Base-by-base conservation (phyloP, 2,888 invertebrate genomes). In the Protophormia terraenovae region DNA sequence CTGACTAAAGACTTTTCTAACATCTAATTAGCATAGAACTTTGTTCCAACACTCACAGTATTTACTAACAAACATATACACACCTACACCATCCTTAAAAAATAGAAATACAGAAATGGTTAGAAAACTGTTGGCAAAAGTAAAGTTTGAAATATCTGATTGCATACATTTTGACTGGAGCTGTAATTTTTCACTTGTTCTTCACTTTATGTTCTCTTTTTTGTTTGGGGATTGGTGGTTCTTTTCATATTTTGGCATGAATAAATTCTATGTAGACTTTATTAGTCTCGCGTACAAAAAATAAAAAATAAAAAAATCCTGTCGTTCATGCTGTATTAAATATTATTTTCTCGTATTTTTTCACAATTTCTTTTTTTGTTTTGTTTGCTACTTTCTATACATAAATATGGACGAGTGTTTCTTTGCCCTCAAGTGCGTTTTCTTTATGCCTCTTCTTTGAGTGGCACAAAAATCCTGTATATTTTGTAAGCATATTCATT, bases 101-200 rank as follows among this genome's bases (percentile, higher is more conserved):
- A 47, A 19, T 24, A 41, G 22, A 50, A 35, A 14, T 35, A 22
- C 22, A 19, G 7, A 32, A 66, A 66, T 58, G 16, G 41, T 38
- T 64, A 41, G 38, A 41, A 69, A 35, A 50, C 32, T 67, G 41
- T 29, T 45, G 27, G 45, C 53, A 32, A 64, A 71, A 79, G 79
- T 32, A 53, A 53, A 72, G 29, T 66, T 80, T 80, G 45, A 64
- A 71, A 64, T 64, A 64, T 79, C 53, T 79, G 53, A 72, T 66
- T 72, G 24, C 55, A 67, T 50, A 47, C 60, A 73, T 80, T 73
- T 73, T 80, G 67, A 60, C 32, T 45, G 73, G 12, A 73, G 66
- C 73, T 35, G 29, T 80, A 80, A 73, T 80, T 29, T 73, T 66
- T 72, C 45, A 66, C 80, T 73, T 80, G 47, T 78, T 71, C 62